phyloP scores from a whole-genome alignment of 2,888 invertebrate genomes.

The Stenurella melanura region DNA sequence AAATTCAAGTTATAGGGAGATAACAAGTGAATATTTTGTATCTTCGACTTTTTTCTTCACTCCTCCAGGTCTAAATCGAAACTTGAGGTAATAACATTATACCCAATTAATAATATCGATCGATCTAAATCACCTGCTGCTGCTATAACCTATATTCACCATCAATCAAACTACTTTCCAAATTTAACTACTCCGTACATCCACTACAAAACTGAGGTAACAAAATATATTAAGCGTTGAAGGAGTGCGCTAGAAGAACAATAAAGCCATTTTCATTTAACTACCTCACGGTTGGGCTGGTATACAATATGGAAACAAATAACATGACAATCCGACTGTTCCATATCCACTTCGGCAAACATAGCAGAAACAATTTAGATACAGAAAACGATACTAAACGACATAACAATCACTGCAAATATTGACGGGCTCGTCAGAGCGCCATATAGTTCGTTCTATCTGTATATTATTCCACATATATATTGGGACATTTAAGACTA shows the following conservation, averaged over 20 bases:
- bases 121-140: too few species aligned
- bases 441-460: not conserved
- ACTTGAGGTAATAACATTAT: too few species aligned
- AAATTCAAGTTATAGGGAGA: too few species aligned
- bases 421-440: not conserved
- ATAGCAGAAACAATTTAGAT: not conserved
- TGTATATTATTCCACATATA: not conserved
- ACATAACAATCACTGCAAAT: not conserved
- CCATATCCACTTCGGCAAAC: not conserved
- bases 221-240: not conserved
- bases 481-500: not conserved
- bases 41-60: too few species aligned
- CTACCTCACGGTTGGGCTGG: not conserved
- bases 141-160: too few species aligned
- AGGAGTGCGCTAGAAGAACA: not conserved
- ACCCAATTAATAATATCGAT: too few species aligned
- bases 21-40: too few species aligned
- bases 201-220: not conserved
- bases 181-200: too few species aligned
- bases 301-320: not conserved
- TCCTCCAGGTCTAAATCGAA: too few species aligned
- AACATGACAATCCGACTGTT: not conserved
- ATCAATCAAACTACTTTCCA: too few species aligned
- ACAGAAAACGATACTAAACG: not conserved
- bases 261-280: not conserved